Evolutionary conservation across 2,113 vertebrate species (phyloP).

Genomic region (Diphyllodes magnificus): DNA sequence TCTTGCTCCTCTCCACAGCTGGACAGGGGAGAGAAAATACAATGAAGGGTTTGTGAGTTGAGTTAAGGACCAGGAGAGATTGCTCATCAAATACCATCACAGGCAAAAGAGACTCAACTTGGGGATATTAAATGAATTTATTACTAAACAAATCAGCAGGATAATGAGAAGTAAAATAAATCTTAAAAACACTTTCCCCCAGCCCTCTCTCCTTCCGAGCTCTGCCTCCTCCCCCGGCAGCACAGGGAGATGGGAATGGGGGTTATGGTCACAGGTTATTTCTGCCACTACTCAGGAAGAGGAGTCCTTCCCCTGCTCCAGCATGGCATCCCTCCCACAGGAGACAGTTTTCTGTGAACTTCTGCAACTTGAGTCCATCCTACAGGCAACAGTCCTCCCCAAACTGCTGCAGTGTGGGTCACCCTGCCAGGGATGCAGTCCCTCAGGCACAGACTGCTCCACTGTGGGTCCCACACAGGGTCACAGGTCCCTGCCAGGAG

Average conservation of each 20-base stretch:
- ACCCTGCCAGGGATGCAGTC: background rate
- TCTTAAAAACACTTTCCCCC: background rate
- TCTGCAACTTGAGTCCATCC: background rate
- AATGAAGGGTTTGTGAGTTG: background rate
- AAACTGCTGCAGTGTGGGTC: background rate
- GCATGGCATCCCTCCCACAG: fast-evolving
- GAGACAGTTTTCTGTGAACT: fast-evolving
- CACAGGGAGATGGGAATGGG: background rate
- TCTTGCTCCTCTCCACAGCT: background rate
- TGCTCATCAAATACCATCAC: background rate
- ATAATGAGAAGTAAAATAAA: background rate
- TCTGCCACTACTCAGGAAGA: background rate
- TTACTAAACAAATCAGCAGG: background rate
- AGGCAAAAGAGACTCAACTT: background rate
- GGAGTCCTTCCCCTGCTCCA: background rate
- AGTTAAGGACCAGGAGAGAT: background rate
- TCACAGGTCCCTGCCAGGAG: background rate
- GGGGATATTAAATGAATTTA: background rate
- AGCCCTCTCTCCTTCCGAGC: background rate
- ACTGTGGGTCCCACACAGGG: background rate
- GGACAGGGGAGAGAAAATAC: background rate
- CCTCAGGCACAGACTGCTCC: background rate
- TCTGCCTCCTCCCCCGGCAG: background rate
- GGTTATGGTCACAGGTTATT: background rate
- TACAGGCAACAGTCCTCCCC: background rate